Evolutionary conservation across 2,113 vertebrate genomes (phyloP).

Genomic region (Etheostoma spectabile): DNA sequence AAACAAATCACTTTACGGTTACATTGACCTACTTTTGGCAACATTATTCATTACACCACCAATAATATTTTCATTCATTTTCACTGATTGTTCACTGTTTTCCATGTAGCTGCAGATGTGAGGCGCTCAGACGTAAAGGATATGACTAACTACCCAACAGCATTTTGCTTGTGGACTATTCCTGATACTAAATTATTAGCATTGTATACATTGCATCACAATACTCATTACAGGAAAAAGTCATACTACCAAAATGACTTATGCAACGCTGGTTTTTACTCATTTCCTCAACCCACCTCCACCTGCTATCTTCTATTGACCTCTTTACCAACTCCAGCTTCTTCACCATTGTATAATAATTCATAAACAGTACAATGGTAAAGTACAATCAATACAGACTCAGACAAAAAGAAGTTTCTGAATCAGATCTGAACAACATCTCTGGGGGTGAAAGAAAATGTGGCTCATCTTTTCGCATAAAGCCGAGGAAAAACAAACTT

Average conservation of each 20-base stretch:
- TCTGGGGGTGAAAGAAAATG: background rate
- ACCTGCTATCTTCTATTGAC: background rate
- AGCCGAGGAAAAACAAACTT: background rate
- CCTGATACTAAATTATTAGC: background rate
- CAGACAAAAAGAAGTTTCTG: background rate
- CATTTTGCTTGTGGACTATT: too few species aligned
- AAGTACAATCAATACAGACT: background rate
- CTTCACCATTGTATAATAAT: background rate
- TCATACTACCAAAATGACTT: background rate
- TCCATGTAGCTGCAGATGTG: background rate
- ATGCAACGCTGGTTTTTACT: background rate
- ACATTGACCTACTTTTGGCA: background rate
- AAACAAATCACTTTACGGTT: background rate
- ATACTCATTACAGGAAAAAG: background rate
- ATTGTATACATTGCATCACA: too few species aligned
- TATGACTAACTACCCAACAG: background rate
- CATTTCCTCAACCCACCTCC: background rate
- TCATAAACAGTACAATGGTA: fast-evolving
- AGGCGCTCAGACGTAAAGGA: background rate
- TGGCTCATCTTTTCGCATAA: conserved; percentile 19
- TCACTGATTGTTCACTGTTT: background rate
- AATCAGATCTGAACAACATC: conserved; percentile 3
- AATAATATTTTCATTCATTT: background rate
- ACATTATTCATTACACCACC: background rate
- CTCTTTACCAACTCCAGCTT: background rate